Evolutionary conservation across 2,797 vertebrate species (phyloP).

Genomic region (Fistularia commersonii): DNA sequence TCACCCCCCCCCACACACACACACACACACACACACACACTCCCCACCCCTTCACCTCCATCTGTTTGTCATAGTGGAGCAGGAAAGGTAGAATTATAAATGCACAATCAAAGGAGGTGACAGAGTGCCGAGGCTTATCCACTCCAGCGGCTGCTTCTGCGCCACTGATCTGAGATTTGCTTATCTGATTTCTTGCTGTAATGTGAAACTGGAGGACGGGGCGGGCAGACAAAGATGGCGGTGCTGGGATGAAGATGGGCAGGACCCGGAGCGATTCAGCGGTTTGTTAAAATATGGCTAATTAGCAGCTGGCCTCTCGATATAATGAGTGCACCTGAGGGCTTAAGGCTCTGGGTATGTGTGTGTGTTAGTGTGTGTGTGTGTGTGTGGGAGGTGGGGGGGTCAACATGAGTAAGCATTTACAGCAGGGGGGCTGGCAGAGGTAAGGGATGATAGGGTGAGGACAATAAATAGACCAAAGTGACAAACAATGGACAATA

Average conservation of each 20-base stretch:
- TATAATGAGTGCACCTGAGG: slow-evolving; percentile 56
- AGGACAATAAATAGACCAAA: no score
- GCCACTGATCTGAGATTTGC: slow-evolving; percentile 42
- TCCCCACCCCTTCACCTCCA: no score
- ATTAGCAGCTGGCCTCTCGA: slow-evolving; percentile 59
- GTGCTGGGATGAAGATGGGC: slow-evolving; percentile 28
- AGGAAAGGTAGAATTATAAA: slow-evolving; percentile 33
- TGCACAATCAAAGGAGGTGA: slow-evolving; percentile 34
- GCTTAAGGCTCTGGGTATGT: slow-evolving; percentile 21
- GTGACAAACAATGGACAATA: no score
- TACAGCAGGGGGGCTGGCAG: no score
- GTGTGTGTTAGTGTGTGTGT: no score
- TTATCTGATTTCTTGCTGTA: slow-evolving; percentile 44
- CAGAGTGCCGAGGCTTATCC: no score
- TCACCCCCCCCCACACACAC: no score
- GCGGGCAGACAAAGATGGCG: slow-evolving; percentile 5
- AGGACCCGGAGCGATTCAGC: slow-evolving; percentile 55
- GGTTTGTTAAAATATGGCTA: slow-evolving; percentile 63
- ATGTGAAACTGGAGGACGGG: slow-evolving; percentile 38
- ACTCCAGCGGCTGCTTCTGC: slow-evolving; percentile 32
- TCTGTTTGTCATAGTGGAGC: no score
- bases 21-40: no score
- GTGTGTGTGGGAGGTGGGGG: no score
- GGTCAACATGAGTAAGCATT: no score
- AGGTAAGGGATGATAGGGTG: no score